A percentile compares a stretch with the other conserved stretches of the same genome.
phyloP scores from a whole-genome alignment of 1,140 invertebrate species.

The Neodiprion fabricii region DNA sequence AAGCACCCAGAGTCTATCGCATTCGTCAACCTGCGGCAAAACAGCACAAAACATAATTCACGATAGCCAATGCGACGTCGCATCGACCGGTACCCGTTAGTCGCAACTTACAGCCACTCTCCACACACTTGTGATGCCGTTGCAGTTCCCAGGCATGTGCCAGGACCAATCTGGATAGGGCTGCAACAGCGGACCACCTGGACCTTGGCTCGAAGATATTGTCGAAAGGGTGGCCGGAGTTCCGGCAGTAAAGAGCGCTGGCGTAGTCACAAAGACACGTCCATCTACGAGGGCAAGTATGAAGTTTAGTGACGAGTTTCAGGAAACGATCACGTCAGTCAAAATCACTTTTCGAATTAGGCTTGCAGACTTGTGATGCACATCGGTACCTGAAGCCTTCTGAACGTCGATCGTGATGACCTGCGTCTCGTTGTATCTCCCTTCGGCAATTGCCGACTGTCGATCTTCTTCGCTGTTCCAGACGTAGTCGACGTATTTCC shows the following conservation, averaged over 20 bases:
- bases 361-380: not conserved
- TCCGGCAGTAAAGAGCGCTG: constrained; percentile 19
- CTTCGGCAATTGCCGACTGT: constrained; percentile 14
- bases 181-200: constrained; percentile 25
- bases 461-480: constrained; percentile 16
- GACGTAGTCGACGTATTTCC: constrained; percentile 31
- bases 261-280: constrained; percentile 38
- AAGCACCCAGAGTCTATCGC: constrained; percentile 60
- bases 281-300: constrained; percentile 19
- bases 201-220: constrained; percentile 17
- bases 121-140: constrained; percentile 34
- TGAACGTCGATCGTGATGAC: constrained; percentile 29
- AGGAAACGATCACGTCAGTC: too few species aligned
- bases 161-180: constrained; percentile 42
- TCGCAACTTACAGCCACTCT: constrained; percentile 24
- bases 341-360: not conserved
- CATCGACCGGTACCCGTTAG: too few species aligned
- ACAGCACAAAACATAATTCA: too few species aligned
- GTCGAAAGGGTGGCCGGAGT: constrained; percentile 35
- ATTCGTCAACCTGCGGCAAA: constrained; percentile 47
- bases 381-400: constrained; percentile 12
- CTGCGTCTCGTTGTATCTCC: constrained; percentile 18
- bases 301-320: not conserved
- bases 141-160: constrained; percentile 29
- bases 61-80: too few species aligned